Conservation (phyloP, 2,888 invertebrate genomes). For the Bimastos eiseni region DNA sequence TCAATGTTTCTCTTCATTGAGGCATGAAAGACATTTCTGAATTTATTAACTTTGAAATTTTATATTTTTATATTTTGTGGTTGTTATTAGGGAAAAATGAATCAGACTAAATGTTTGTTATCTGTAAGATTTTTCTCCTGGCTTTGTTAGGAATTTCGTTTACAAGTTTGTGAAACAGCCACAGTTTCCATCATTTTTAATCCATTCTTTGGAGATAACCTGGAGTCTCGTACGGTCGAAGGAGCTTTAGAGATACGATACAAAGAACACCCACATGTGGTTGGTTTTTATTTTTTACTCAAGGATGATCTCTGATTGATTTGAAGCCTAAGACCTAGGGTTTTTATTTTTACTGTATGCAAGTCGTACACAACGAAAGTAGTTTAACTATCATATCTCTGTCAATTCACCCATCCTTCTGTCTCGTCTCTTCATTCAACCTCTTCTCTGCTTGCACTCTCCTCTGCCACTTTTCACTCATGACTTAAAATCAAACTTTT, state of each 20-base stretch:
- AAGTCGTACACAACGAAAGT: not conserved
- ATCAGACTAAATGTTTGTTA: not conserved
- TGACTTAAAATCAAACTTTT: too few relatives aligned
- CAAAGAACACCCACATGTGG: conserved; percentile 5
- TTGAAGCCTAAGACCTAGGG: not conserved
- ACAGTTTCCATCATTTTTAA: conserved; percentile 16
- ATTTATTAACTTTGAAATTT: not conserved
- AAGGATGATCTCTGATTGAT: not conserved
- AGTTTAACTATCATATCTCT: not conserved
- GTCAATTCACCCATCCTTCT: too few relatives aligned
- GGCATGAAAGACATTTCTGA: not conserved
- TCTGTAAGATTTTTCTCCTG: not conserved
- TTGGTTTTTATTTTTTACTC: conserved; percentile 2
- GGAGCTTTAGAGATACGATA: not conserved
- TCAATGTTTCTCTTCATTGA: not conserved
- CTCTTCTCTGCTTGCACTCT: too few relatives aligned
- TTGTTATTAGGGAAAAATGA: not conserved
- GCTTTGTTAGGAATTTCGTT: conserved; percentile 7
- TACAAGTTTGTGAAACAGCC: conserved; percentile 16
- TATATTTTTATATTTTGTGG: not conserved
- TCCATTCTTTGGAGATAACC: conserved; percentile 14
- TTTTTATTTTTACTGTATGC: not conserved
- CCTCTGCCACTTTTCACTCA: too few relatives aligned
- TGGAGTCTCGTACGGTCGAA: not conserved
- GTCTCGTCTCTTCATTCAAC: too few relatives aligned